Evolutionary conservation across 2,888 invertebrate genomes (phyloP).

Genomic region (Nebria salina): DNA sequence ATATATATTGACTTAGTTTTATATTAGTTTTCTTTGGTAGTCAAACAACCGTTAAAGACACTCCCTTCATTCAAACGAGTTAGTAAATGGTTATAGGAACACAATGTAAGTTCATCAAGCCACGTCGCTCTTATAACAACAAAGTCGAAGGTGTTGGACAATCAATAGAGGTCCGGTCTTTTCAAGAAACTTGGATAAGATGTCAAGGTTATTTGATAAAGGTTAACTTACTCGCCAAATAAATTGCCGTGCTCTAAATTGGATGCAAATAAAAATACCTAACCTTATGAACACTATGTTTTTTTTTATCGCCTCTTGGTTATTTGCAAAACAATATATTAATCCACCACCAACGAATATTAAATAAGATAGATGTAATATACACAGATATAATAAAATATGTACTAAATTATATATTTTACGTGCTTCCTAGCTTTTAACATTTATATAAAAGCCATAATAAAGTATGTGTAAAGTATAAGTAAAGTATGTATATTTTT

Average conservation of each 20-base stretch:
- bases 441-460: too few species aligned
- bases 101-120: neutral
- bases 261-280: neutral
- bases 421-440: too few species aligned
- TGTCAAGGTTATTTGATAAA: neutral
- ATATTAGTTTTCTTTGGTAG: neutral
- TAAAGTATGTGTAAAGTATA: too few species aligned
- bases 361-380: too few species aligned
- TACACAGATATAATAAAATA: too few species aligned
- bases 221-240: neutral
- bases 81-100: neutral
- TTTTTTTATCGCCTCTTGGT: neutral
- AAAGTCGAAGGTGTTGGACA: constrained; percentile 1
- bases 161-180: neutral
- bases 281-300: neutral
- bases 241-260: neutral
- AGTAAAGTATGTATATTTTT: too few species aligned
- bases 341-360: neutral
- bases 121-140: neutral
- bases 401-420: too few species aligned
- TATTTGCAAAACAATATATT: neutral
- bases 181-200: neutral
- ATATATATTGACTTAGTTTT: neutral
- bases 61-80: neutral
- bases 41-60: neutral